phyloP scores from a whole-genome alignment of 1,140 invertebrate species.

The Drosophila nigromelanica region DNA sequence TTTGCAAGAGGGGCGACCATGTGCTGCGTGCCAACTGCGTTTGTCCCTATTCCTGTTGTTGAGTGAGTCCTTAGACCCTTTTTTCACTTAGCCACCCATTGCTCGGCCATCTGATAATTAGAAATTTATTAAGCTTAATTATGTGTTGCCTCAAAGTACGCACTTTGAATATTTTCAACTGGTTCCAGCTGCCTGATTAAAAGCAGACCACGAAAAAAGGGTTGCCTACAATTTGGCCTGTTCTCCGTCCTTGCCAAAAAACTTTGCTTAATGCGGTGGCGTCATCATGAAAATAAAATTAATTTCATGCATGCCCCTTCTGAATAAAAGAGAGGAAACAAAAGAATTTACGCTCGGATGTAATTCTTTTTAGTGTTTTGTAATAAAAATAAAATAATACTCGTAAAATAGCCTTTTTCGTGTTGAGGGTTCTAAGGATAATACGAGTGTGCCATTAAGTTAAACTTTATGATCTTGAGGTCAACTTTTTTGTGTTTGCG shows the following conservation, averaged over 20 bases:
- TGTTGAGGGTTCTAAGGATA: constrained; percentile 13
- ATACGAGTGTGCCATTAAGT: not conserved
- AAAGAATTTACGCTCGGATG: constrained; percentile 60
- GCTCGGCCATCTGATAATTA: constrained; percentile 78
- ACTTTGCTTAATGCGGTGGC: constrained; percentile 61
- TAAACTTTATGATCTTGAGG: not conserved
- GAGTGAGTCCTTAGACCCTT: constrained; percentile 64
- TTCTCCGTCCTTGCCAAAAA: constrained; percentile 47
- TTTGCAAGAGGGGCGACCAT: constrained; percentile 66
- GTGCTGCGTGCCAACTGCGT: constrained; percentile 41
- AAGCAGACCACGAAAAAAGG: constrained; percentile 51
- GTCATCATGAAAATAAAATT: constrained; percentile 80
- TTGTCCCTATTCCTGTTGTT: constrained; percentile 5
- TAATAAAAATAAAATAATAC: constrained; percentile 63
- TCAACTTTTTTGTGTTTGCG: not conserved
- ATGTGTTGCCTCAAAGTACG: constrained; percentile 76
- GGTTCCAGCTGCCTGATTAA: constrained; percentile 58
- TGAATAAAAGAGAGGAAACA: constrained; percentile 10
- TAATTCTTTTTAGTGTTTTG: constrained; percentile 62
- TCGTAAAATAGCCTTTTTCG: constrained; percentile 25
- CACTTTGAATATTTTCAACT: constrained; percentile 61
- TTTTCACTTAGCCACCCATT: constrained; percentile 65
- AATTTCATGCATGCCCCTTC: constrained; percentile 62
- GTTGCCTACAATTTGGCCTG: constrained; percentile 35
- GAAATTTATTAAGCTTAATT: constrained; percentile 82